These are phyloP conservation scores for Burhinus oedicnemus DNA, from an alignment of 2,113 vertebrate species.

Conservation along the genomic window DNA sequence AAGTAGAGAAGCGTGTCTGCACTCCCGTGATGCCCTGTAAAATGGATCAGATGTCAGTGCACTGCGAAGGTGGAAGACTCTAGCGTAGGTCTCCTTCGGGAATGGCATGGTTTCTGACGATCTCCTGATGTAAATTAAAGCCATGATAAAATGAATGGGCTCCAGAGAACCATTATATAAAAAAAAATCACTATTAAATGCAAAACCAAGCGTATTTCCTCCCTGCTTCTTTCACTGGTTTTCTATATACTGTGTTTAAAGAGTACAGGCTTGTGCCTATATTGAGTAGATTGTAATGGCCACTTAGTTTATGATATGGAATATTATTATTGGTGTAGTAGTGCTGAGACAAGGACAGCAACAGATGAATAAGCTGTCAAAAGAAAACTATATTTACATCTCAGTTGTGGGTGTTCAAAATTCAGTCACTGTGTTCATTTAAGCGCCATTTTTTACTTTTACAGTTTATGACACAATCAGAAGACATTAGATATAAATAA, in stretches of 20 bases:
- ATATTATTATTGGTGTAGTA: neutral
- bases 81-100: neutral
- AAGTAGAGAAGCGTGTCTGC: neutral
- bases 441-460: neutral
- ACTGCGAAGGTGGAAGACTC: neutral
- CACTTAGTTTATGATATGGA: neutral
- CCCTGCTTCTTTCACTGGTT: slow-evolving; percentile 14
- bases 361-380: neutral
- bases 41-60: neutral
- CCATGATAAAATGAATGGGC: slow-evolving; percentile 7
- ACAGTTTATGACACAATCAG: neutral
- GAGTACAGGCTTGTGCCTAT: neutral
- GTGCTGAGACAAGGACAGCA: neutral
- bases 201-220: slow-evolving; percentile 7
- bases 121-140: slow-evolving; percentile 58
- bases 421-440: neutral
- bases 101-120: neutral
- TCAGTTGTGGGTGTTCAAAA: neutral
- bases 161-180: slow-evolving; percentile 14
- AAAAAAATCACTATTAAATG: slow-evolving; percentile 30
- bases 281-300: neutral
- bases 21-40: neutral
- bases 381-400: neutral
- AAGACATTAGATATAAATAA: neutral
- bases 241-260: neutral